Base-by-base conservation (phyloP, 2,888 invertebrate genomes). In the Chrysotoxum bicinctum region DNA sequence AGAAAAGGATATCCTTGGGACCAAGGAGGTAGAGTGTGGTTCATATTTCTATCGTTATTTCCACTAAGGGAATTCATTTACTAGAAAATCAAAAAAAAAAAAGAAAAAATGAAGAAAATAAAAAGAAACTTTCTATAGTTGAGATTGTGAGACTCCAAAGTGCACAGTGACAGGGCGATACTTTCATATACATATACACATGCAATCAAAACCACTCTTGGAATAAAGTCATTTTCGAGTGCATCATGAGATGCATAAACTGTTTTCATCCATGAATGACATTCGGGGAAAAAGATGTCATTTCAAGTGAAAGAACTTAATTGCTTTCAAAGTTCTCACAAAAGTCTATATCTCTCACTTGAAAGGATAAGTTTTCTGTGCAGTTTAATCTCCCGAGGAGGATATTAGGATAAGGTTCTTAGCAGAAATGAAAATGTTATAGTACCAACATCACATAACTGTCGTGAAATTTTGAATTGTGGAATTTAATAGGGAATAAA, bases 1-100 rank as follows among this genome's bases (percentile, higher is more conserved):
- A 30, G 62, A 70, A 50, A 58, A 48, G 40, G 23, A 66, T 64
- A 64, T 64, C 64, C 56, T 23, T 10, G 35, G 72, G 37, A 37
- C 58, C 35, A 16, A 37, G 7, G 40, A 26, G 45, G 48, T 37
- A 72, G 43, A 45, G 70, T 76, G 66, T 66, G 70, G 76, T 76
- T 76, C 72, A 81, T 72, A 72, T 81, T 81, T 70, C 64, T 76
- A 70, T 66, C 76, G 66, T 81, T 72, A 80, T 69, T 48, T 76
- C 12, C 62, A 69, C 52, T 40, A 14, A 40, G 64, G 80, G 75
- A 70, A 64, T 73, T 64, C 2, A n/a, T 54, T 54, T 69, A 35
- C 23, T 50, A n/a, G 10, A 50, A 30, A 52, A 70, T 10, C n/a
- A n/a, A n/a, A 30, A 62, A n/a, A 45, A 45, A 64, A 64, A 37